These are phyloP conservation scores for Catocala fraxini DNA, from an alignment of 2,888 invertebrate genomes.

Conservation along the genomic window DNA sequence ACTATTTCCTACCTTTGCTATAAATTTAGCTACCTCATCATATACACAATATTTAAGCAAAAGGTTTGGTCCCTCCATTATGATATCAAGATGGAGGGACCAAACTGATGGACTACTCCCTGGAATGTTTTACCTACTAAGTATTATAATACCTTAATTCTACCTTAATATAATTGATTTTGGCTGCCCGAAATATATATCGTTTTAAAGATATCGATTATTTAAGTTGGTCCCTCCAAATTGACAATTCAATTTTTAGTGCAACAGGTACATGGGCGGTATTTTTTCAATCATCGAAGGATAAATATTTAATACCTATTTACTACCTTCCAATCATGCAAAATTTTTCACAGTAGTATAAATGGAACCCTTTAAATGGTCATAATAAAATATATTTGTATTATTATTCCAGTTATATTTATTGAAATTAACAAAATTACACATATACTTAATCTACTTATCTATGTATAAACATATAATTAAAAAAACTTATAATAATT, in stretches of 20 bases:
- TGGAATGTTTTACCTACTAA: constrained; percentile 10
- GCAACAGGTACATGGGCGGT: not conserved
- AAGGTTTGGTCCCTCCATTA: constrained; percentile 9
- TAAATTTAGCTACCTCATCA: constrained; percentile 7
- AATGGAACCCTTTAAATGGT: too few relatives aligned
- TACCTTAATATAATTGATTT: constrained; percentile 3
- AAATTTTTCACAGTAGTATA: too few relatives aligned
- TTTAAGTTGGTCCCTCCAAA: constrained; percentile 1
- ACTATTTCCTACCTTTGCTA: constrained; percentile 11
- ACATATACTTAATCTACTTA: too few relatives aligned
- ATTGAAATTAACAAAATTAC: too few relatives aligned
- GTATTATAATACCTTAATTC: constrained; percentile 8
- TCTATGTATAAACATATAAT: too few relatives aligned
- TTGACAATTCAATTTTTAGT: not conserved
- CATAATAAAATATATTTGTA: too few relatives aligned
- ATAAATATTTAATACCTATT: too few relatives aligned
- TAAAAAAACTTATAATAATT: too few relatives aligned
- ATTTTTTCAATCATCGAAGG: too few relatives aligned
- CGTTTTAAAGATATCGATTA: not conserved
- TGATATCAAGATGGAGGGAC: constrained; percentile 8
- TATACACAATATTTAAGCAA: constrained; percentile 10
- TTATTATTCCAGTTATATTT: too few relatives aligned
- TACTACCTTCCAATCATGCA: too few relatives aligned
- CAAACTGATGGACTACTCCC: constrained; percentile 8
- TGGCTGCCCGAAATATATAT: not conserved